Evolutionary conservation across 2,113 vertebrate species (phyloP), one percentile per base, ranked within the genome.

Genomic region (Balaeniceps rex): DNA sequence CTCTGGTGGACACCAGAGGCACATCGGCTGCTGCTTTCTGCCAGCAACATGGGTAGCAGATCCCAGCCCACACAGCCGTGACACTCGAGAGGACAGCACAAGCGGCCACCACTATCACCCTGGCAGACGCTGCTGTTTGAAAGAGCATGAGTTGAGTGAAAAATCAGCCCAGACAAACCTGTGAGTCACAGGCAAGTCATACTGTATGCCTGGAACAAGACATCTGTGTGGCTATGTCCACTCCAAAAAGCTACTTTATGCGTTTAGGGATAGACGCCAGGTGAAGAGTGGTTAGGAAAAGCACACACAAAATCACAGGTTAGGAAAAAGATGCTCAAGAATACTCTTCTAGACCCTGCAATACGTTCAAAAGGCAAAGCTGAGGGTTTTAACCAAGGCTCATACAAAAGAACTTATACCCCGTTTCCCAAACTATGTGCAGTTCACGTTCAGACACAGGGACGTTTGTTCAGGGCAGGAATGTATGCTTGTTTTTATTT

Each of bases 31-130:
- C 40, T n/a, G 31, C 52, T 51, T 44, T 38, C 51, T 9, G 2
- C 38, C 64, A 63, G 63, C 38, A 40, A 31, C 1, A 1, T 10
- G 12, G 34, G 60, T 17, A 26, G 38, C 34, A 15, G 61, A 26
- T 71, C 33, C 38, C 78, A 71, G 64, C 44, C 58, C 7, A 3
- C 64, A 7, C 17, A 26, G 24, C 58, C 5, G 1, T 5, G 22
- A 42, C 3, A 2, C 52, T 47, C 3, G 3, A 22, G 29, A 29
- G 16, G 29, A 36, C 65, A 83, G 46, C 2, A 1, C 38, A 12
- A 54, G 40, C 2, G 0, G 47, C 52, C 1, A 2, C n/a, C 26
- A 4, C 40, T 25, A 21, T 19, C 80, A 42, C 19, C 29, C 40
- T 2, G 0, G 21, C 75, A 85, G 61, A 34, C 1, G 2, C 46